Base-by-base conservation (phyloP, 2,888 invertebrate genomes). In the Parasteatoda lunata region DNA sequence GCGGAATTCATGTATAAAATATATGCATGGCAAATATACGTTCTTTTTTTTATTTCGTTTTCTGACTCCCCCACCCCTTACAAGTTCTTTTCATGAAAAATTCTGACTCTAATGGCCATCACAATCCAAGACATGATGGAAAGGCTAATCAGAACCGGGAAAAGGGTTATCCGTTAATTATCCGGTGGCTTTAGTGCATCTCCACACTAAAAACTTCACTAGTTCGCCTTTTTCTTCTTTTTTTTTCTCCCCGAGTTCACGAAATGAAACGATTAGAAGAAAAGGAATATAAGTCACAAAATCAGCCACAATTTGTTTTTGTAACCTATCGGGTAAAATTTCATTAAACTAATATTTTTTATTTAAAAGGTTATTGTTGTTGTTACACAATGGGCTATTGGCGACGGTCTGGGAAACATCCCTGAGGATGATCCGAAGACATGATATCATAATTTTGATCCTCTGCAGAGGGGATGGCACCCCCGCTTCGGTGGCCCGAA, bases 141-240 rank as follows among this genome's bases (percentile, higher is more conserved):
- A 68, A 52, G 72, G 72, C 84, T 77, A 77, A 84, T 84, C 84
- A 84, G 77, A 54, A 48, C n/a, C 77, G 84, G 77, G n/a, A 54
- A 45, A 52, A 45, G 13, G 72, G 65, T 68, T 64, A 72, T 54
- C 72, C 77, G 77, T 84, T 84, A 84, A 84, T 84, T 77, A 77
- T 77, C 73, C 54, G 72, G 77, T 77, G 84, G 73, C 83, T 77
- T 83, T 72, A 13, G 66, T 13, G 51, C n/a, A n/a, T 66, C 66
- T n/a, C 66, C 66, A 45, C 45, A 45, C 66, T 13, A 59, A 59
- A 13, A n/a, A 9, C 59, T 7, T 59, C 54, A 9, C 54, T 13
- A 54, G 9, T 13, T 54, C 54, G 54, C 54, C 54, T 8, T n/a
- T n/a, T n/a, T n/a, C 54, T 11, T 11, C 54, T 59, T 59, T 59